These are phyloP conservation scores for Zelostemma sp. DNA, from an alignment of 1,140 invertebrate species.

Conservation along the genomic window DNA sequence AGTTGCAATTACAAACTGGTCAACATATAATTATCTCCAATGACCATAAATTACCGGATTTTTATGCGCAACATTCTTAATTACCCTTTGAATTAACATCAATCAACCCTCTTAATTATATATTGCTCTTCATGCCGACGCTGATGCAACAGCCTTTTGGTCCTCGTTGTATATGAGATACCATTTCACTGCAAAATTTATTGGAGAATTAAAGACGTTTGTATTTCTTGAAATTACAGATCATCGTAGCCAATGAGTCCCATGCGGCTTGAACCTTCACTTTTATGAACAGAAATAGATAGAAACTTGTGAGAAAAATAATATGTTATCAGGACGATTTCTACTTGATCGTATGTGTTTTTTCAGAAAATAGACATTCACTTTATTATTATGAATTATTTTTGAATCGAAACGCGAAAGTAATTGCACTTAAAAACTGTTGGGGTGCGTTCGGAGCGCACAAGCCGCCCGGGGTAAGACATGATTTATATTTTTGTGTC, in stretches of 20 bases:
- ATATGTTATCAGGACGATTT: too few species aligned
- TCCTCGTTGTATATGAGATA: slow-evolving; percentile 23
- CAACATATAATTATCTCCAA: slow-evolving; percentile 72
- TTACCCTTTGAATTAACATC: slow-evolving; percentile 72
- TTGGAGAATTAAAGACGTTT: slow-evolving; percentile 33
- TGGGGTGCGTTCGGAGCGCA: neutral
- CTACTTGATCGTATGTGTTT: too few species aligned
- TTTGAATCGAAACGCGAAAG: too few species aligned
- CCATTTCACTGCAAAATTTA: slow-evolving; percentile 44
- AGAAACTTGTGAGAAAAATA: too few species aligned
- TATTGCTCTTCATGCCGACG: slow-evolving; percentile 57
- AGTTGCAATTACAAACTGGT: slow-evolving; percentile 71
- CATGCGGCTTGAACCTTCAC: too few species aligned
- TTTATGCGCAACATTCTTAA: slow-evolving; percentile 72
- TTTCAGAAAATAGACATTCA: too few species aligned
- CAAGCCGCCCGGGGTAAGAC: neutral
- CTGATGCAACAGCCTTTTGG: slow-evolving; percentile 40
- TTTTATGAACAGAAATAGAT: too few species aligned
- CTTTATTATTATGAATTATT: too few species aligned
- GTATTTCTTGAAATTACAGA: slow-evolving; percentile 21
- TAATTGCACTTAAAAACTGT: too few species aligned
- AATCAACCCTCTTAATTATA: slow-evolving; percentile 71
- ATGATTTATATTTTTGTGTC: slow-evolving; percentile 20
- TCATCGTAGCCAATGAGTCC: too few species aligned
- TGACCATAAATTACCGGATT: slow-evolving; percentile 71